These are phyloP conservation scores for Pluvialis apricaria DNA, from an alignment of 2,113 vertebrate genomes.

Conservation along the genomic window DNA sequence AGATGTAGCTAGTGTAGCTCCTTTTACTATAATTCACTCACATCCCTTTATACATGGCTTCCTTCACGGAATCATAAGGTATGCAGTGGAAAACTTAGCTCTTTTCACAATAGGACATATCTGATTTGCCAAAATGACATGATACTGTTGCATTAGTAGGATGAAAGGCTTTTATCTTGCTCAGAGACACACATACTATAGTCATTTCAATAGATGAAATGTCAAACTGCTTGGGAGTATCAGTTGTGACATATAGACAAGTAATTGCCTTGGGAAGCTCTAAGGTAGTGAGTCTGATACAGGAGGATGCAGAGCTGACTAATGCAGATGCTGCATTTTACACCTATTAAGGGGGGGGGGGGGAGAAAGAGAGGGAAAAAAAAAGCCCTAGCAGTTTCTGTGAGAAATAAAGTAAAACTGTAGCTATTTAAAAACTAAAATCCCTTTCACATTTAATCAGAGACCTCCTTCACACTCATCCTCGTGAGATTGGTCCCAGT, in stretches of 20 bases:
- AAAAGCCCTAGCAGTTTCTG: background rate
- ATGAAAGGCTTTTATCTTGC: constrained; percentile 45
- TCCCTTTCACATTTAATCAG: background rate
- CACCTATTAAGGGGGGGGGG: background rate
- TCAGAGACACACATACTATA: constrained; percentile 14
- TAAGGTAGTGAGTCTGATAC: background rate
- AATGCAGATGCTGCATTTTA: background rate
- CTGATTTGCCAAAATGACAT: constrained; percentile 47
- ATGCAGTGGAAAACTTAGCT: background rate
- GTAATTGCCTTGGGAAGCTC: constrained; percentile 40
- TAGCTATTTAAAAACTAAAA: background rate
- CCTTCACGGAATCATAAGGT: background rate
- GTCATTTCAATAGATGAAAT: constrained; percentile 52
- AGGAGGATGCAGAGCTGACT: constrained; percentile 11
- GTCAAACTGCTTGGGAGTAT: constrained; percentile 41
- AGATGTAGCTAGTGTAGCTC: background rate
- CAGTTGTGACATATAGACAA: constrained; percentile 48
- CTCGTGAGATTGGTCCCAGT: background rate
- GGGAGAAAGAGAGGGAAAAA: background rate
- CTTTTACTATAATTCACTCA: background rate
- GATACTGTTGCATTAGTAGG: constrained; percentile 21
- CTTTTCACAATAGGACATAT: constrained; percentile 37
- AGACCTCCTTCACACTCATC: background rate
- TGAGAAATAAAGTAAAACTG: background rate
- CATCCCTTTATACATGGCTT: background rate